phyloP scores from a whole-genome alignment of 2,113 vertebrate species.

The Passer montanus region DNA sequence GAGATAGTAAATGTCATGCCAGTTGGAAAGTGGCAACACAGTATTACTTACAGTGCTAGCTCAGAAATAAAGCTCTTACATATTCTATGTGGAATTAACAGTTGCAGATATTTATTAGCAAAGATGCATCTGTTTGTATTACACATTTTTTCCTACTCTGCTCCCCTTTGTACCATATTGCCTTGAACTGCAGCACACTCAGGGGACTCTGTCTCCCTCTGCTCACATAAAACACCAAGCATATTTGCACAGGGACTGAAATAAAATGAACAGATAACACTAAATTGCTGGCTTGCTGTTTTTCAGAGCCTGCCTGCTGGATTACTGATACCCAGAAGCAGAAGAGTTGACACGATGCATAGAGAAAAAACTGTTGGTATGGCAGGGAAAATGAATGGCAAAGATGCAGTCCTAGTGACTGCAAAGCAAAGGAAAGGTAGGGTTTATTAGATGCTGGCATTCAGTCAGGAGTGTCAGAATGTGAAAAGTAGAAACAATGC shows the following conservation, averaged over 20 bases:
- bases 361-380: not conserved
- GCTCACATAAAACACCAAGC: not conserved
- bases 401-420: not conserved
- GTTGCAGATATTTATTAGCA: not conserved
- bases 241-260: not conserved
- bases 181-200: not conserved
- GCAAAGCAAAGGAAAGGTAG: not conserved
- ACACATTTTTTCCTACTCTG: not conserved
- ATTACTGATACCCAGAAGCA: not conserved
- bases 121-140: not conserved
- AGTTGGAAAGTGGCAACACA: not conserved
- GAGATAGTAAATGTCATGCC: not conserved
- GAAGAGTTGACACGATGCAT: not conserved
- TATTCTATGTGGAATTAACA: not conserved
- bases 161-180: not conserved
- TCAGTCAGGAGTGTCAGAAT: not conserved
- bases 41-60: not conserved
- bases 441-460: not conserved
- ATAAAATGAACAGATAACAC: not conserved
- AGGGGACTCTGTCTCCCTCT: not conserved
- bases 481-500: not conserved
- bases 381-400: not conserved
- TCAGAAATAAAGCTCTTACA: not conserved
- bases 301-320: not conserved
- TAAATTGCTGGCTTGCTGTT: not conserved